Evolutionary conservation across 2,797 vertebrate genomes (phyloP).

Genomic region (Phataginus tetradactyla): DNA sequence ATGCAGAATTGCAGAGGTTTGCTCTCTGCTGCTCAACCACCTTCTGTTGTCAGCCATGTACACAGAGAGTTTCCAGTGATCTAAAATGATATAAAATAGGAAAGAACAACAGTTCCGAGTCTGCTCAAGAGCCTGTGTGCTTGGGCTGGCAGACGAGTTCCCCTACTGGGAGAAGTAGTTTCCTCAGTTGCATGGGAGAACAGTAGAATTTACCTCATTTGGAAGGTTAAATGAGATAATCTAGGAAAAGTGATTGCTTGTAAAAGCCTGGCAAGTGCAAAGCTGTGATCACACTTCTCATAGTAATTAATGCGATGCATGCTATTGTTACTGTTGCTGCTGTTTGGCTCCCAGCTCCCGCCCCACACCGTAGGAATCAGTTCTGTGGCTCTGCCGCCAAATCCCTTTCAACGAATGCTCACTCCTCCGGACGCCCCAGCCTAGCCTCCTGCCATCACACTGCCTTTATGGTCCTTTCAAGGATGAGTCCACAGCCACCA

Average conservation of each 20-base stretch:
- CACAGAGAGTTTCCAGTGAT: background rate
- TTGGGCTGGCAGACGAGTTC: fast-evolving
- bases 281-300: background rate
- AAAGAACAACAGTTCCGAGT: background rate
- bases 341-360: background rate
- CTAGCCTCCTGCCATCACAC: too few relatives aligned
- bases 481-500: too few relatives aligned
- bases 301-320: too few relatives aligned
- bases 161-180: background rate
- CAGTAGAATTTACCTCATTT: background rate
- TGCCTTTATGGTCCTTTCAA: background rate
- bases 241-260: too few relatives aligned
- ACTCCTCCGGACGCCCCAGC: background rate
- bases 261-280: background rate
- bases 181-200: background rate
- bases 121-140: background rate
- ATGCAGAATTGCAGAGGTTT: too few relatives aligned
- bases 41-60: background rate
- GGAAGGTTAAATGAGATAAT: background rate
- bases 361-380: too few relatives aligned
- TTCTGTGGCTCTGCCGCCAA: too few relatives aligned
- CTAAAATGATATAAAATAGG: background rate
- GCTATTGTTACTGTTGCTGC: fast-evolving
- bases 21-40: fast-evolving
- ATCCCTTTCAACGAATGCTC: fast-evolving